Evolutionary conservation across 2,888 invertebrate species (phyloP), one percentile per base, ranked within the genome.

Genomic region (Galerucella pusilla): DNA sequence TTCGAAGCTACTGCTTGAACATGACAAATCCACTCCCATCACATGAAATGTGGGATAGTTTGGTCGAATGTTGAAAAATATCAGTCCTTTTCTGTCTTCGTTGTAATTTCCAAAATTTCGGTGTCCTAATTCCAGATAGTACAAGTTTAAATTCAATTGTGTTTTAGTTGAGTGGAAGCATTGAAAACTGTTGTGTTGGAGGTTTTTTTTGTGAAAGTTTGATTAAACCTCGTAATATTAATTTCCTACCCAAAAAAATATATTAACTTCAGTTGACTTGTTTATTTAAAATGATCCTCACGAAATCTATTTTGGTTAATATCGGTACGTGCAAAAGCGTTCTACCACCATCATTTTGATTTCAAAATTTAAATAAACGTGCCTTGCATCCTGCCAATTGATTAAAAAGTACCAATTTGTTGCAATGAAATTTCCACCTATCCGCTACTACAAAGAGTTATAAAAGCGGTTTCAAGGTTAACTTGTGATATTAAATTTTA

Each of bases 401-500:
- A 60, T 57, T 65, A 60, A 72, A 71, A 66, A 67, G 28, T 67
- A 67, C 63, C 59, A 72, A 72, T 72, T 72, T 72, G 42, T 57
- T 66, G 25, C 59, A 25, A 12, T 49, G 66, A 72, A 72, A 72
- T 72, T 67, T 72, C 65, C 71, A 71, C 71, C 65, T 65, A 71
- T 60, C 59, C 42, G 57, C 42, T 66, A 71, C 45, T 71, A 59
- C 52, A 52, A 63, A 61, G 49, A 61, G 16, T 42, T 57, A 35
- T 67, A 60, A 73, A 64, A 63, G 70, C 59, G 28, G 25, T 46
- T 59, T 57, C 71, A 75, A 75, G 71, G 75, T 71, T 64, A 75
- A 68, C 71, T 52, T 52, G 71, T 68, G 42, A 72, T 67, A 73
- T 68, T 68, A 75, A 75, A 68, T 71, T 64, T 71, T 71, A 57